These are phyloP conservation scores for Epirrita christyi DNA, from an alignment of 2,888 invertebrate species.

Conservation along the genomic window DNA sequence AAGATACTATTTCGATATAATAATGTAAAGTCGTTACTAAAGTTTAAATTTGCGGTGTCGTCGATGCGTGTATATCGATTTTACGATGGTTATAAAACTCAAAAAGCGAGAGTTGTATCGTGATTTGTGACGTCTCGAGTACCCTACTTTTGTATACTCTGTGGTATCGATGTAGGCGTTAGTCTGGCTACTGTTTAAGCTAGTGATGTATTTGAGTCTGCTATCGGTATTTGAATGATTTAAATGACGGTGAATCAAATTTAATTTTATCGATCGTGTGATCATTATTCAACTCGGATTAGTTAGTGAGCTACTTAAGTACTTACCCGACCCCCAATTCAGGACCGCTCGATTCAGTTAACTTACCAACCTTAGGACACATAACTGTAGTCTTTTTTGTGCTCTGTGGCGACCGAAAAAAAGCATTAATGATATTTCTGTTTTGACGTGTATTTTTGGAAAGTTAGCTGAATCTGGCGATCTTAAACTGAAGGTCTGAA, in stretches of 20 bases:
- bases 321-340: too few species aligned
- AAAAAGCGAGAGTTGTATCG: slow-evolving; percentile 64
- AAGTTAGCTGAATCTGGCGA: too few species aligned
- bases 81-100: slow-evolving; percentile 66
- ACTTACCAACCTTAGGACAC: too few species aligned
- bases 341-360: too few species aligned
- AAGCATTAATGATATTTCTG: too few species aligned
- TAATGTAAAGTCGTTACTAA: slow-evolving; percentile 29
- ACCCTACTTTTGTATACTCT: slow-evolving; percentile 14
- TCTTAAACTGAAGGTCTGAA: too few species aligned
- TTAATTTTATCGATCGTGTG: slow-evolving; percentile 7
- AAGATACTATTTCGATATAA: slow-evolving; percentile 27
- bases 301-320: too few species aligned
- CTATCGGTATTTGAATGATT: slow-evolving; percentile 30
- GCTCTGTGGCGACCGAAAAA: too few species aligned
- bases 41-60: slow-evolving; percentile 38
- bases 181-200: slow-evolving; percentile 59
- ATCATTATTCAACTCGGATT: slow-evolving; percentile 6
- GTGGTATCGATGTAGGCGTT: slow-evolving; percentile 60
- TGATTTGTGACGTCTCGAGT: slow-evolving; percentile 70
- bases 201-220: slow-evolving; percentile 26
- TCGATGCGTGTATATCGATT: slow-evolving; percentile 48
- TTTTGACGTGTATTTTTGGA: too few species aligned
- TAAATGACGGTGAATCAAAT: slow-evolving; percentile 15
- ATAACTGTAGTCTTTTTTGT: too few species aligned